A percentile compares a stretch with the other conserved stretches of the same genome.
Conservation (phyloP, 2,113 vertebrate genomes). For the Regulus satrapa region DNA sequence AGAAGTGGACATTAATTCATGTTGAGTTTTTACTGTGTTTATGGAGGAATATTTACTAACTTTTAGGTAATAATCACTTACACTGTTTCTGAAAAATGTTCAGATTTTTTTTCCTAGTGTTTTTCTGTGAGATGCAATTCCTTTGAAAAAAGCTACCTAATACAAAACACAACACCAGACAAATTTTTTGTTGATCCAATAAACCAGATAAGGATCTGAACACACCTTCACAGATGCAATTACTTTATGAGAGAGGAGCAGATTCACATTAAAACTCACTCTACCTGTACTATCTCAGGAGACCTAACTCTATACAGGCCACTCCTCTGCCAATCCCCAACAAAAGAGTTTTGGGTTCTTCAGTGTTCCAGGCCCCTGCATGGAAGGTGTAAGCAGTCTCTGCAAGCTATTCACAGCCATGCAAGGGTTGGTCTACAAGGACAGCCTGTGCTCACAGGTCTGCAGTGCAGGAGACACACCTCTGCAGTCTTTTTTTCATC, state of each 20-base stretch:
- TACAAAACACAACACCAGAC: neutral
- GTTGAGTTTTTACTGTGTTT: fast-evolving
- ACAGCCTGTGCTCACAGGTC: fast-evolving
- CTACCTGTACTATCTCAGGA: neutral
- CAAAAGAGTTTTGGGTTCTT: neutral
- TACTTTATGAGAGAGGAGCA: neutral
- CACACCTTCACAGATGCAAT: neutral
- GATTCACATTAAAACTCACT: neutral
- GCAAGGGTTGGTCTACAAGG: neutral
- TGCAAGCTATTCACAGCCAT: fast-evolving
- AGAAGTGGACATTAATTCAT: neutral
- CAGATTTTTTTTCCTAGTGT: neutral
- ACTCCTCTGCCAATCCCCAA: neutral
- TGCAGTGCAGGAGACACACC: fast-evolving
- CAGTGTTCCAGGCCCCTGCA: fast-evolving
- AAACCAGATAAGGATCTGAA: neutral
- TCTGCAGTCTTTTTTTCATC: neutral
- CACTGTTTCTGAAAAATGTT: neutral
- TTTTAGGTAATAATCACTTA: neutral
- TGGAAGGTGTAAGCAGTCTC: fast-evolving
- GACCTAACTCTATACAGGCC: neutral
- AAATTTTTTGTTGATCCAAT: neutral
- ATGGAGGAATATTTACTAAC: neutral
- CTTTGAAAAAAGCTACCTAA: neutral
- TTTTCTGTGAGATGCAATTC: neutral